Evolutionary conservation across 1,140 invertebrate genomes (phyloP), one percentile per base, ranked within the genome.

Genomic region (Uloborus diversus): DNA sequence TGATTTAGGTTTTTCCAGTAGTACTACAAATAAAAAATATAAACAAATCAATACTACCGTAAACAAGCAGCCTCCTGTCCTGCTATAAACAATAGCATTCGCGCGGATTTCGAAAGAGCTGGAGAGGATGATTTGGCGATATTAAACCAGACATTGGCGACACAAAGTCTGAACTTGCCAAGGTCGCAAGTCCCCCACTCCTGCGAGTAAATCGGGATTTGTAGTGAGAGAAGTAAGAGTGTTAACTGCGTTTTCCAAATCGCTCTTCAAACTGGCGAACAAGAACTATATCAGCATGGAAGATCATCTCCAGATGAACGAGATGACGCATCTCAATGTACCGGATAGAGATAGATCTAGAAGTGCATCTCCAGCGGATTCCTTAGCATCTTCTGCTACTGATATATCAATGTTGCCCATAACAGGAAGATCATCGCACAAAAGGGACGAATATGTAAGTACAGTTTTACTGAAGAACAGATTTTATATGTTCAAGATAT

Each of bases 391-490:
- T 2, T 83, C 82, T 7, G 81, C 81, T n/a, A 83, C 82, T 47
- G 83, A 84, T 61, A 82, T 84, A 20, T 84, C 83, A 5, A 84
- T 82, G 61, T 35, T 83, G 37, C 83, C 83, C 11, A 84, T 84
- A 13, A 51, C 70, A 35, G 80, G 80, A 49, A 59, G 83, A 53
- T 30, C n/a, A n/a, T 17, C 65, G 28, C 71, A 79, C 33, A 66
- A 68, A 62, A 62, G 70, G 32, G 79, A 82, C 30, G 79, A 83
- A 64, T 78, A 79, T 53, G 82, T 82, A 62, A 82, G 82, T 82
- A 42, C 53, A 23, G 17, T 42, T 42, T 42, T 42, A 13, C 37
- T 42, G 17, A 42, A 13, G 37, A 42, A 42, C 9, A 42, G 17
- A 42, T 42, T 42, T 42, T 42, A 42, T 9, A 13, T 42, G 9